Conservation (phyloP, 2,888 invertebrate species). For the Pristionchus mayeri region DNA sequence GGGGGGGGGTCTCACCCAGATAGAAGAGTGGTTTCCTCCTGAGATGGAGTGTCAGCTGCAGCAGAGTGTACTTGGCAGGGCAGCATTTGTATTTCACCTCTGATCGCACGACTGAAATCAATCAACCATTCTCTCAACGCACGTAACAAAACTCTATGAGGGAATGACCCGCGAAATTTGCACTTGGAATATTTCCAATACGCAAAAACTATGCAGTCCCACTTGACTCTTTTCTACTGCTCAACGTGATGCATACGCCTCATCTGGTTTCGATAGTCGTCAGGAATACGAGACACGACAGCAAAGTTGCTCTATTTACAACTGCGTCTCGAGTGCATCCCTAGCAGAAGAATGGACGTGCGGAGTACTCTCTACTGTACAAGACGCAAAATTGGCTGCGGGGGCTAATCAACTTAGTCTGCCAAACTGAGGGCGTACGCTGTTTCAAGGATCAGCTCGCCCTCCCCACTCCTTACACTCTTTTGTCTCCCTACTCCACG, state of each 20-base stretch:
- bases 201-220: background rate
- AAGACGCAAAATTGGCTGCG: background rate
- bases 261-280: constrained; percentile 17
- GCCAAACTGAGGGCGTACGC: background rate
- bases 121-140: too few species aligned
- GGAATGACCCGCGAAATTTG: too few species aligned
- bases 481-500: too few species aligned
- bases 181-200: too few species aligned
- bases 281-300: background rate
- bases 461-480: too few species aligned
- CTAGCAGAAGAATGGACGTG: background rate
- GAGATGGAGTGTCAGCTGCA: constrained; percentile 71
- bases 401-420: constrained; percentile 34
- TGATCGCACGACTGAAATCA: constrained; percentile 64
- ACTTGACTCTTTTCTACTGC: background rate
- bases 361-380: background rate
- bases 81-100: constrained; percentile 75
- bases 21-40: constrained; percentile 75
- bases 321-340: background rate
- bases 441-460: too few species aligned
- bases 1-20: constrained; percentile 55
- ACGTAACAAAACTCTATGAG: too few species aligned
- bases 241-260: background rate
- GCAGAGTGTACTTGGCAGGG: constrained; percentile 75
- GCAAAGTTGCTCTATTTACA: background rate